phyloP scores from a whole-genome alignment of 2,888 invertebrate species.

The Spodoptera exigua region DNA sequence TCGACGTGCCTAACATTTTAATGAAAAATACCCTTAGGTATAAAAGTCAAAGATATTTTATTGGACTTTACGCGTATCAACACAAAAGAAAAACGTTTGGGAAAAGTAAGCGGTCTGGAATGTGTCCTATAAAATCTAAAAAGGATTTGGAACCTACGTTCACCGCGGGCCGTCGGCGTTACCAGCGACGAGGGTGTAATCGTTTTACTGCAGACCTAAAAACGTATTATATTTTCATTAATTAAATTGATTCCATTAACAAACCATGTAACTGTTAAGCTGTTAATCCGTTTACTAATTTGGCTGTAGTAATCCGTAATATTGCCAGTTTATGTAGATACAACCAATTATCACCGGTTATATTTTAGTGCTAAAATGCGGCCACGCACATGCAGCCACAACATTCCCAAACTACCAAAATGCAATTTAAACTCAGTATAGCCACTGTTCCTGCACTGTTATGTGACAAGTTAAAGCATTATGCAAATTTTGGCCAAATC shows the following conservation, averaged over 20 bases:
- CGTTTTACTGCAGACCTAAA: slow-evolving; percentile 1
- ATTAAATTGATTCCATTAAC: slow-evolving; percentile 17
- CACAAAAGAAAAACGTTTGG: slow-evolving; percentile 47
- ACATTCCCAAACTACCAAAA: slow-evolving; percentile 76
- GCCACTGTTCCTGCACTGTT: slow-evolving; percentile 73
- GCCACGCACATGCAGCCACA: slow-evolving; percentile 70
- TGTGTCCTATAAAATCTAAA: slow-evolving; percentile 47
- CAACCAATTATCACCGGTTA: slow-evolving; percentile 68
- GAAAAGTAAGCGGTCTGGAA: slow-evolving; percentile 36
- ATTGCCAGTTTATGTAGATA: slow-evolving; percentile 54
- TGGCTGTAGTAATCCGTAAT: slow-evolving; percentile 55
- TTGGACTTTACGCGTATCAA: slow-evolving; percentile 50
- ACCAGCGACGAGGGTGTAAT: slow-evolving; percentile 5
- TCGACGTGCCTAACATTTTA: slow-evolving; percentile 49
- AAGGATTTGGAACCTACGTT: slow-evolving; percentile 32
- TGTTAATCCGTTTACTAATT: slow-evolving; percentile 54
- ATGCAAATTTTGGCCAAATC: slow-evolving; percentile 79
- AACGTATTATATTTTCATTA: slow-evolving; percentile 1
- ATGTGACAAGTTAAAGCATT: slow-evolving; percentile 83
- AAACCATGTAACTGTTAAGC: slow-evolving; percentile 19
- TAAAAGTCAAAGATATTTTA: slow-evolving; percentile 59
- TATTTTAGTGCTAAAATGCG: slow-evolving; percentile 73
- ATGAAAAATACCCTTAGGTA: slow-evolving; percentile 43
- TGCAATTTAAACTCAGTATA: slow-evolving; percentile 82
- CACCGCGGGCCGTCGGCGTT: slow-evolving; percentile 9